A percentile compares a stretch with the other conserved stretches of the same genome.
Conservation (phyloP, 2,113 vertebrate species). For the Erythrocebus patas region DNA sequence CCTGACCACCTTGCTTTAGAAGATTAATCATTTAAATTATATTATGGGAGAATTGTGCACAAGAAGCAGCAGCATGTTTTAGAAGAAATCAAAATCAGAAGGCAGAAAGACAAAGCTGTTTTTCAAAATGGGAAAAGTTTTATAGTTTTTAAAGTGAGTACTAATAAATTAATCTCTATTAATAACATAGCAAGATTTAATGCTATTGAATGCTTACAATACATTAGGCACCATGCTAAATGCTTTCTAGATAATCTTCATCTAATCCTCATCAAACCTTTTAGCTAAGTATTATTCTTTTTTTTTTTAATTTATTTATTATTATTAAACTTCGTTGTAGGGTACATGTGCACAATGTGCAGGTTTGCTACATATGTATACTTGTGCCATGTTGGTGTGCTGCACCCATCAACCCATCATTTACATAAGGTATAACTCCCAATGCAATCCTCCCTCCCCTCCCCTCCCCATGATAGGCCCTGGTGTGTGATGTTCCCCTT, state of each 20-base stretch:
- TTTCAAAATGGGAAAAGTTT: background rate
- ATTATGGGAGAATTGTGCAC: background rate
- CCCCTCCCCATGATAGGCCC: too few species aligned
- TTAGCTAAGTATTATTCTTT: background rate
- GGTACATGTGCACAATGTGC: too few species aligned
- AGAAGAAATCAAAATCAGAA: background rate
- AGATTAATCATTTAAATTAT: slow-evolving; percentile 5
- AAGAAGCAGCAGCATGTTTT: background rate
- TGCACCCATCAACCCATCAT: too few species aligned
- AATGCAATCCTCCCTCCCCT: too few species aligned
- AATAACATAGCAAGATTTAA: background rate
- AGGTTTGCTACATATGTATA: too few species aligned
- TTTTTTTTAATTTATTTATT: too few species aligned
- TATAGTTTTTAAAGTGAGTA: background rate
- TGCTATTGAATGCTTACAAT: background rate
- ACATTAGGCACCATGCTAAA: background rate
- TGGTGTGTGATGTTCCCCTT: too few species aligned
- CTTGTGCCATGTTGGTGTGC: too few species aligned
- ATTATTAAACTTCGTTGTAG: too few species aligned
- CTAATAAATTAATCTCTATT: slow-evolving; percentile 4
- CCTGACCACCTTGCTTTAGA: background rate
- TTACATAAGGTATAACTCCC: too few species aligned
- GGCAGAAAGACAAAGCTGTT: background rate
- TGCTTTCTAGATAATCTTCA: background rate
- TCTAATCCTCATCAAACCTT: background rate